These are phyloP conservation scores for Drosophila kuntzei DNA, from an alignment of 2,888 invertebrate species.

Conservation along the genomic window DNA sequence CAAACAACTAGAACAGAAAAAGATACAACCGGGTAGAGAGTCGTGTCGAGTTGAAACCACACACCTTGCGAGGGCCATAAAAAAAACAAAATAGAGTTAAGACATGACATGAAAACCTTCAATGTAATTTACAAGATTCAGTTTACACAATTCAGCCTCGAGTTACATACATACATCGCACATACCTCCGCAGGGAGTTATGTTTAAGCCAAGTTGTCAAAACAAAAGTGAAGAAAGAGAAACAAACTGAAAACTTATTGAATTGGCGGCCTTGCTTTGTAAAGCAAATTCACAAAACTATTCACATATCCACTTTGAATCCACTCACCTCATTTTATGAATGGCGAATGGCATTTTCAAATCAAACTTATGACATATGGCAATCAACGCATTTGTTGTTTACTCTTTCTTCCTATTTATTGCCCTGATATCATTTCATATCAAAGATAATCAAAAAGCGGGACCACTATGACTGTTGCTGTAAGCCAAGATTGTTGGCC, in stretches of 20 bases:
- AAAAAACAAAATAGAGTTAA: conserved; percentile 17
- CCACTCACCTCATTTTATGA: conserved; percentile 26
- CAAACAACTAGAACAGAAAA: conserved; percentile 38
- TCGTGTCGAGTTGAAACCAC: conserved; percentile 18
- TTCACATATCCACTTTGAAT: conserved; percentile 19
- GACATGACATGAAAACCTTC: conserved; percentile 53
- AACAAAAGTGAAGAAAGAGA: conserved; percentile 13
- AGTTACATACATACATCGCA: conserved; percentile 34
- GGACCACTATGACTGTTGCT: conserved; percentile 20
- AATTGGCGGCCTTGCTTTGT: conserved; percentile 38
- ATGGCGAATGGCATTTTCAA: conserved; percentile 20
- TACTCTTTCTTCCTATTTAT: conserved; percentile 16
- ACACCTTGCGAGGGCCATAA: conserved; percentile 48
- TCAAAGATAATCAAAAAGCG: conserved; percentile 21
- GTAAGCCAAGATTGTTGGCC: not conserved
- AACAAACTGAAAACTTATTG: conserved; percentile 22
- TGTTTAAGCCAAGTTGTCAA: conserved; percentile 19
- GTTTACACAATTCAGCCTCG: conserved; percentile 24
- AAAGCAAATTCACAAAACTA: conserved; percentile 15
- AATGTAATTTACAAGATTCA: conserved; percentile 65
- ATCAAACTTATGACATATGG: conserved; percentile 48
- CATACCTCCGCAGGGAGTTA: conserved; percentile 6
- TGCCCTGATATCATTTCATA: conserved; percentile 26
- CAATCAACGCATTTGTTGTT: conserved; percentile 28
- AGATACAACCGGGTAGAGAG: conserved; percentile 3